Conservation (phyloP, 2,888 invertebrate genomes). For the Leptinotarsa peninsularis region DNA sequence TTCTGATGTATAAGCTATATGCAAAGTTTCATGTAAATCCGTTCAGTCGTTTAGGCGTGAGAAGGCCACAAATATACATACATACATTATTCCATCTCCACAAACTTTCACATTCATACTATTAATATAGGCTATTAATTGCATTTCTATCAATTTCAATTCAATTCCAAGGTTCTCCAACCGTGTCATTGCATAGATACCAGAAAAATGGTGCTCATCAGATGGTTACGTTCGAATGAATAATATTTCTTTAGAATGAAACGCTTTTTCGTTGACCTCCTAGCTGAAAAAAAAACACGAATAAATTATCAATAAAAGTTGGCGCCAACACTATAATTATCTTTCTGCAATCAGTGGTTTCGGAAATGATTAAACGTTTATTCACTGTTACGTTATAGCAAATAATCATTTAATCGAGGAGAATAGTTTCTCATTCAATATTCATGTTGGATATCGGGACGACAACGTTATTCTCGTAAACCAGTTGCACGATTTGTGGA, state of each 20-base stretch:
- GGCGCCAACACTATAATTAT: conserved; percentile 33
- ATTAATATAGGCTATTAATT: neutral
- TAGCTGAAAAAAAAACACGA: neutral
- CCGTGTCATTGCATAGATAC: neutral
- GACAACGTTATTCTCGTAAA: neutral
- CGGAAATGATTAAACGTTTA: conserved; percentile 26
- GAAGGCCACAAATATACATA: no score
- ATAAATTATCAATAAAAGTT: conserved; percentile 19
- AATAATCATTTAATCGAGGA: conserved; percentile 27
- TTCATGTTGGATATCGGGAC: neutral
- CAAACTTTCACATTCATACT: no score
- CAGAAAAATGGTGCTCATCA: neutral
- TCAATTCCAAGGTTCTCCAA: neutral
- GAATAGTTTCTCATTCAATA: conserved; percentile 24
- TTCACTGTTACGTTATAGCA: conserved; percentile 29
- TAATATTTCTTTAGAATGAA: neutral
- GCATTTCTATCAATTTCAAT: neutral
- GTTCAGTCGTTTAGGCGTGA: no score
- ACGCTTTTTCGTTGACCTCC: conserved; percentile 17
- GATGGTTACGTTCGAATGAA: neutral
- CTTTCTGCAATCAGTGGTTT: conserved; percentile 29
- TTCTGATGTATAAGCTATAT: no score
- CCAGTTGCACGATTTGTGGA: neutral
- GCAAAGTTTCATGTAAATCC: no score
- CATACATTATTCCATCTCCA: no score